These are phyloP conservation scores for Rhodeus uyekii DNA, from an alignment of 2,797 vertebrate species.

Conservation along the genomic window DNA sequence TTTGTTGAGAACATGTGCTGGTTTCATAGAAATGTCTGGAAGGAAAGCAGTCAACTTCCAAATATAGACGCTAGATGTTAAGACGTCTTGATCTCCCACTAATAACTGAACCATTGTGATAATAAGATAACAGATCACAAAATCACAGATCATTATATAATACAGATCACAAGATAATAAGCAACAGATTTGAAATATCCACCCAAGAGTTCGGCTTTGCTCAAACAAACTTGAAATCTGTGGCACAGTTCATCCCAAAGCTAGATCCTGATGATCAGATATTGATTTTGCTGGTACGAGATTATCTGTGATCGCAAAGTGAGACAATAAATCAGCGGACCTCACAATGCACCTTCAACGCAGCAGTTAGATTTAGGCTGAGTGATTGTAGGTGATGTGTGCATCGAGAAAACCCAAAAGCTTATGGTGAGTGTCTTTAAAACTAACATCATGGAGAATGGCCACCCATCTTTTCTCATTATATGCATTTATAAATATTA, in stretches of 20 bases:
- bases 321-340: no score
- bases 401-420: not conserved
- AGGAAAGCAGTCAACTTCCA: constrained; percentile 51
- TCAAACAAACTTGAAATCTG: constrained; percentile 37
- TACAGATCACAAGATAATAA: constrained; percentile 48
- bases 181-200: constrained; percentile 47
- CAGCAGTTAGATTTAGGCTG: not conserved
- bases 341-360: no score
- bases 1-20: constrained; percentile 44
- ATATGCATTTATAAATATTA: not conserved
- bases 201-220: constrained; percentile 43
- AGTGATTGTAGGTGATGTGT: constrained; percentile 10
- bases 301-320: no score
- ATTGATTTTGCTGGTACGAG: no score
- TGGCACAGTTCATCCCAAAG: constrained; percentile 48
- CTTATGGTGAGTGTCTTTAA: constrained; percentile 13
- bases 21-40: constrained; percentile 35
- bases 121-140: no score
- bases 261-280: constrained; percentile 18
- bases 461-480: constrained; percentile 14
- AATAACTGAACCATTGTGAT: no score
- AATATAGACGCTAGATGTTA: constrained; percentile 20
- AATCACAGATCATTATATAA: no score
- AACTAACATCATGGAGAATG: constrained; percentile 19
- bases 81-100: constrained; percentile 27